Conservation (phyloP, 1,140 invertebrate species). For the Brachionus asplanchnoidis region DNA sequence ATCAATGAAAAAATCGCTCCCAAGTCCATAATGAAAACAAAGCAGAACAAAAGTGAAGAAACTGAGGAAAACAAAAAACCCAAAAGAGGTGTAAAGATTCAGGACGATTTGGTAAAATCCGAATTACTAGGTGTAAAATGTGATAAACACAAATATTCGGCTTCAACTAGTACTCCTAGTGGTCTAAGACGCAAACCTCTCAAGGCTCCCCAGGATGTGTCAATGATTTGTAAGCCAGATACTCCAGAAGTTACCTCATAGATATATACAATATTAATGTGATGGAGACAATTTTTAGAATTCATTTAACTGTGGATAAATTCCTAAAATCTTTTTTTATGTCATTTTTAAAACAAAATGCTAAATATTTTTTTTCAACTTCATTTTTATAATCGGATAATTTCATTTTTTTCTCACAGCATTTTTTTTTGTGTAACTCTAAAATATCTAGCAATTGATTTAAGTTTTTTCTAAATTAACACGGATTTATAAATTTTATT, state of each 20-base stretch:
- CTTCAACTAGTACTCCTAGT: conserved; percentile 21
- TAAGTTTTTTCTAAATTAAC: background rate
- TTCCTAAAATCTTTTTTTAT: background rate
- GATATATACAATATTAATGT: background rate
- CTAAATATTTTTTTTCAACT: background rate
- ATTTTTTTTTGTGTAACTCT: background rate
- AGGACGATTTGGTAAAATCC: background rate
- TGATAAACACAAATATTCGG: conserved; percentile 21
- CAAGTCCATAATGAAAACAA: conserved; percentile 3
- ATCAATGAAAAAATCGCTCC: background rate
- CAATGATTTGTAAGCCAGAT: conserved; percentile 16
- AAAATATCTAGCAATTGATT: background rate
- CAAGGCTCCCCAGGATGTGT: background rate
- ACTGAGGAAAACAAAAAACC: background rate
- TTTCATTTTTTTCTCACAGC: background rate
- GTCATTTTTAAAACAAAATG: background rate
- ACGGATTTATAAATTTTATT: background rate
- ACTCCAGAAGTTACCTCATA: background rate
- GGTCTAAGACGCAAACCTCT: conserved; percentile 13
- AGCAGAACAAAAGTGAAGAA: background rate
- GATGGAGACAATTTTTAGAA: background rate
- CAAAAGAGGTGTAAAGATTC: conserved; percentile 1
- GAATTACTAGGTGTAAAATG: background rate
- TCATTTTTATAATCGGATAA: background rate
- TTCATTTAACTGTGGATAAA: background rate